Base-by-base conservation (phyloP, 1,140 invertebrate species). In the Drosophila ohnishii region DNA sequence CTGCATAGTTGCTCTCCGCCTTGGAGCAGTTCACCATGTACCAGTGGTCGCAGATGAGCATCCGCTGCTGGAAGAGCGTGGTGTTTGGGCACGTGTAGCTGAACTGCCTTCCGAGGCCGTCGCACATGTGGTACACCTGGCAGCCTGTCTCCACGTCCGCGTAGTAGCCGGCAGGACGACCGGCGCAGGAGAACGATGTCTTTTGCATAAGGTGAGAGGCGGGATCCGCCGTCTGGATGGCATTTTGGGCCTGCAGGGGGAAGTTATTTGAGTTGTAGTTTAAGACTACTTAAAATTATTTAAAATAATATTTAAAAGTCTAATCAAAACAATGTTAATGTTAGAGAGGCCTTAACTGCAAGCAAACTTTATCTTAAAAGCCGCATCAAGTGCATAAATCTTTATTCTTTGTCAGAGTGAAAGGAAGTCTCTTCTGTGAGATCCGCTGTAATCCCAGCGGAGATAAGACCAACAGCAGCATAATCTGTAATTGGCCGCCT, bases 11-110 rank as follows among this genome's bases (percentile, higher is more conserved):
- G 34, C 92, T 92, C 75, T 95, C 94, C 0, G 95, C 93, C 69
- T 93, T 93, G 65, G 94, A 94, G 78, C 95, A 96, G 91, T 96
- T 95, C n/a, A 96, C 95, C 94, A 96, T 96, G 83, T 96, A 96
- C 95, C 95, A 96, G 86, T 96, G 95, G 88, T 96, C 95, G 78
- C 95, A 96, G 78, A 96, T 94, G 59, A 96, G 92, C 94, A 96
- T 96, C 28, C 95, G 92, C 90, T 96, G 95, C 90, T 96, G 95
- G 92, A 96, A 96, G 22, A 96, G 93, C 11, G 95, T 96, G 5
- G 94, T 95, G 91, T 95, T 95, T 9, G 95, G 95, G 82, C 95
- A 96, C 3, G 94, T 92, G 92, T 96, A 96, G 81, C 95, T 95
- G 92, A 95, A 96, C 91, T 95, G 95, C 1, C 95, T 90, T 2